A percentile compares a stretch with the other conserved stretches of the same genome.
Evolutionary conservation across 1,140 invertebrate genomes (phyloP).

Genomic region (Cotesia chilonis): DNA sequence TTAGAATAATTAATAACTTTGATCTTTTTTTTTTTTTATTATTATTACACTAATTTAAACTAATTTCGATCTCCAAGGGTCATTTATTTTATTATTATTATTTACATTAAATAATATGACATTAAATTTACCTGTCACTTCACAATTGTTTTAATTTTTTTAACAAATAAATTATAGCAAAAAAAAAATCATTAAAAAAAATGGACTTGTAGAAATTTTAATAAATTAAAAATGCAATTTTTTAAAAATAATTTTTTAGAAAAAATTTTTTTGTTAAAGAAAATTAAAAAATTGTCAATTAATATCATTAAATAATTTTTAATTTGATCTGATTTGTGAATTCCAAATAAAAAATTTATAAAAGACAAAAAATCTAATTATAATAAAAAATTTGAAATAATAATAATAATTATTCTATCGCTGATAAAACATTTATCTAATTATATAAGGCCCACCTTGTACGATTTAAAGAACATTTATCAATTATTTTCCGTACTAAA

Average conservation of each 20-base stretch:
- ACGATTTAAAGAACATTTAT: too few relatives aligned
- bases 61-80: conserved; percentile 30
- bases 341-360: conserved; percentile 24
- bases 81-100: conserved; percentile 19
- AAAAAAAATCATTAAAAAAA: too few relatives aligned
- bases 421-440: too few relatives aligned
- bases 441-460: neutral
- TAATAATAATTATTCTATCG: neutral
- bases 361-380: conserved; percentile 31
- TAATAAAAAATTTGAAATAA: conserved; percentile 18
- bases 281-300: too few relatives aligned
- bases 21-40: neutral
- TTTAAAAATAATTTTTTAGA: too few relatives aligned
- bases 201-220: too few relatives aligned
- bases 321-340: conserved; percentile 26
- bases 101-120: neutral
- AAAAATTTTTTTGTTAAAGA: too few relatives aligned
- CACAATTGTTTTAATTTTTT: too few relatives aligned
- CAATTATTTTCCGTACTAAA: neutral
- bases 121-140: too few relatives aligned
- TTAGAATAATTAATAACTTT: neutral
- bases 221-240: too few relatives aligned
- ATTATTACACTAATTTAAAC: neutral
- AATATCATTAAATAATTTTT: too few relatives aligned
- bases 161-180: too few relatives aligned